Conservation (phyloP, 1,140 invertebrate species). For the Rhopalosiphum maidis region DNA sequence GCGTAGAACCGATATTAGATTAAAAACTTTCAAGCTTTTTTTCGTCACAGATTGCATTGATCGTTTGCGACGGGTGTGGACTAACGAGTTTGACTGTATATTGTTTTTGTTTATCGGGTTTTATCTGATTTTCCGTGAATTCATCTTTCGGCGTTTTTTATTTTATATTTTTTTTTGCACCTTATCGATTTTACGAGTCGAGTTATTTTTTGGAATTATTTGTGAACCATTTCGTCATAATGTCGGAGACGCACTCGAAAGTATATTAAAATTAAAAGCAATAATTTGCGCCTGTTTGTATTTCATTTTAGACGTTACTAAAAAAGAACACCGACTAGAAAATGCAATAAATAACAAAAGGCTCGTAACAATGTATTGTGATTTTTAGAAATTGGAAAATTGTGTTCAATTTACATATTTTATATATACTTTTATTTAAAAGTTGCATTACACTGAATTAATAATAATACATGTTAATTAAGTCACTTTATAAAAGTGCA, state of each 20-base stretch:
- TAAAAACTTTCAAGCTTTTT: background rate
- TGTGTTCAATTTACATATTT: background rate
- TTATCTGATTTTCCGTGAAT: background rate
- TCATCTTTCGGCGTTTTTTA: background rate
- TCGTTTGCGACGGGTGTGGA: background rate
- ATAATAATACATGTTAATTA: background rate
- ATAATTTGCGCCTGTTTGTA: background rate
- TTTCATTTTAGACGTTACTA: background rate
- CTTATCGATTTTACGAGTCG: background rate
- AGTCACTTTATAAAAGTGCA: background rate
- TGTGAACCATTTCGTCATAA: background rate
- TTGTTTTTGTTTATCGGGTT: background rate
- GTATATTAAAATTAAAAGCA: background rate
- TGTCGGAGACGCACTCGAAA: background rate
- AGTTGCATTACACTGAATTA: background rate
- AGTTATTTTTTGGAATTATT: background rate
- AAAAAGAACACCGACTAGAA: background rate
- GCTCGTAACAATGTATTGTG: background rate
- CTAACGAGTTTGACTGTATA: background rate
- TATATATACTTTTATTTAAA: background rate
- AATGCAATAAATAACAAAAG: background rate
- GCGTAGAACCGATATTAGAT: background rate
- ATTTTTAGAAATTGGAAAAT: background rate
- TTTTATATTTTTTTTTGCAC: background rate
- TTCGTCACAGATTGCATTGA: background rate